Conservation (phyloP, 2,797 vertebrate species). For the Mormyrus proboscirostris region DNA sequence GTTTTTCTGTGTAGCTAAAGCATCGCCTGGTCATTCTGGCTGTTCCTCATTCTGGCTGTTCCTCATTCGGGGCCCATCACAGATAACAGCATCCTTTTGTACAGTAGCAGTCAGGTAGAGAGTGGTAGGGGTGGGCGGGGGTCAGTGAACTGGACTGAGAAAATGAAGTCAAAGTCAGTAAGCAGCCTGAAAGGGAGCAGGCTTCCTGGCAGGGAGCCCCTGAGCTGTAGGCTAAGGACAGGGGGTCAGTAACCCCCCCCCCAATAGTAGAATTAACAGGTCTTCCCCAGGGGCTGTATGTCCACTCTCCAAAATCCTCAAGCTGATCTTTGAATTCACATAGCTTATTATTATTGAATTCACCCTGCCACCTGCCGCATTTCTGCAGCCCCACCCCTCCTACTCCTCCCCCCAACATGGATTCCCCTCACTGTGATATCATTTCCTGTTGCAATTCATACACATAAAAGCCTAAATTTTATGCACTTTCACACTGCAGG, state of each 20-base stretch:
- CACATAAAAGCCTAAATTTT: neutral
- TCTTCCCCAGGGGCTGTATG: neutral
- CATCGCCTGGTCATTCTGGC: too few relatives aligned
- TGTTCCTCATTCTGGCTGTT: too few relatives aligned
- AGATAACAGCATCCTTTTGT: too few relatives aligned
- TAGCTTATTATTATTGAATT: neutral
- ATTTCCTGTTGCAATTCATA: neutral
- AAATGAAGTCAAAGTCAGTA: neutral
- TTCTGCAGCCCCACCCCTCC: neutral
- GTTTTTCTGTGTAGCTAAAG: too few relatives aligned
- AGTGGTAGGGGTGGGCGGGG: conserved; percentile 27
- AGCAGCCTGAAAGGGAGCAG: neutral
- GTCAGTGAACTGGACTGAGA: neutral
- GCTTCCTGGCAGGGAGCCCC: neutral
- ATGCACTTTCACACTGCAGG: neutral
- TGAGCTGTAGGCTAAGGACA: neutral
- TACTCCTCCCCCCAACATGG: neutral
- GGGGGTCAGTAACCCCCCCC: neutral
- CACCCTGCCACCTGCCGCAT: neutral
- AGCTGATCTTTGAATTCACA: neutral
- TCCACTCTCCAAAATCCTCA: neutral
- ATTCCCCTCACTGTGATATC: neutral
- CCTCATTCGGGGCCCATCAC: too few relatives aligned
- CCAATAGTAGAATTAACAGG: neutral
- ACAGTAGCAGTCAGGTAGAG: conserved; percentile 30